Percentiles rank a stretch among this genome's conserved stretches.
Conservation (phyloP, 2,888 invertebrate genomes). For the Eupithecia centaureata region DNA sequence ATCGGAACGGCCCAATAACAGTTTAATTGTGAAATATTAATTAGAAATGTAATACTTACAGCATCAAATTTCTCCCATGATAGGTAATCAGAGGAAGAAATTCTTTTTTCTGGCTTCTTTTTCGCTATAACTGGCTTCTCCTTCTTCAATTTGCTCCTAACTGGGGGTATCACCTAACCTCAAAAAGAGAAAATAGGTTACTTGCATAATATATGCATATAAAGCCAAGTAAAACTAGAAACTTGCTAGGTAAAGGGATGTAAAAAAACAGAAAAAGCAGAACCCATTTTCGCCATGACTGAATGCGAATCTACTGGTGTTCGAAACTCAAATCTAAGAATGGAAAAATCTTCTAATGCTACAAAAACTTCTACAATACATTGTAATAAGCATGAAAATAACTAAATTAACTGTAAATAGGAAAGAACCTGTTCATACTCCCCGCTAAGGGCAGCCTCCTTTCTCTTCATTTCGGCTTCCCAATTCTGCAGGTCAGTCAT, state of each 20-base stretch:
- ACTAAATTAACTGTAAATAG: constrained; percentile 48
- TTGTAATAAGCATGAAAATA: constrained; percentile 12
- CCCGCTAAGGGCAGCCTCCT: constrained; percentile 84
- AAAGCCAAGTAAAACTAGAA: neutral
- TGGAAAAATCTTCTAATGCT: constrained; percentile 6
- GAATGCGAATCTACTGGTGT: constrained; percentile 1
- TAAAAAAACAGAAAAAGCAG: neutral
- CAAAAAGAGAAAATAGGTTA: constrained; percentile 44
- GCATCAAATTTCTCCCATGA: constrained; percentile 93
- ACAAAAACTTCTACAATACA: constrained; percentile 9
- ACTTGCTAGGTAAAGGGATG: neutral
- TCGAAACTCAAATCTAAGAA: constrained; percentile 8
- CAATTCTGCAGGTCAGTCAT: constrained; percentile 88
- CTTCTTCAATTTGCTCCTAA: constrained; percentile 78
- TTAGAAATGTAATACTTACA: constrained; percentile 74
- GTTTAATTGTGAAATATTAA: neutral
- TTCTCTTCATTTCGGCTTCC: constrained; percentile 89
- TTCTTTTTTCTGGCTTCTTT: constrained; percentile 74
- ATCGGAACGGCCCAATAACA: too few species aligned
- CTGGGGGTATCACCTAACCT: constrained; percentile 79
- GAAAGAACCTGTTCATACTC: constrained; percentile 77
- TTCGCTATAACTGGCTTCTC: constrained; percentile 63
- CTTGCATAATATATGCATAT: neutral
- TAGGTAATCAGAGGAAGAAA: constrained; percentile 86
- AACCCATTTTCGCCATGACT: neutral